Base-by-base conservation (phyloP, 2,113 vertebrate species). In the Peromyscus leucopus region DNA sequence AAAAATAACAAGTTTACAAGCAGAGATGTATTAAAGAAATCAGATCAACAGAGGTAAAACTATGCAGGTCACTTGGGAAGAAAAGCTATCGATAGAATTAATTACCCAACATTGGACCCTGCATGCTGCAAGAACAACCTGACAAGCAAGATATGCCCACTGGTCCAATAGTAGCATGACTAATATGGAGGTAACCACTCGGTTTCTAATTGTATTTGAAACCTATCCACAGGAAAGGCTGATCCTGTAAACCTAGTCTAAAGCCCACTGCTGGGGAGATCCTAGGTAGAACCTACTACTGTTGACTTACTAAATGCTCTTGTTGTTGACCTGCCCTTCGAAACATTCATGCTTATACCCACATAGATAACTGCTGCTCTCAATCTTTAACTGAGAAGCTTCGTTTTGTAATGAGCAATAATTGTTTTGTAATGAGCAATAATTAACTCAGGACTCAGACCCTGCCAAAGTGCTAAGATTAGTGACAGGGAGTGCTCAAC, bases 1-100 rank as follows among this genome's bases (percentile, higher is more conserved):
- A 74, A 84, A 96, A 93, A 42, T 26, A 78, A 91, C n/a, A 51
- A 89, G 33, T 89, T 91, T 85, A 65, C 57, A 89, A 96, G 16
- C 13, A 59, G 48, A 19, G 87, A 42, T 55, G 1, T 5, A 93
- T 91, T 92, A 79, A 76, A 96, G 6, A 51, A 75, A 75, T 57
- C 83, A 1, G 46, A 13, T 86, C 57, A 65, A 74, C 48, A 72
- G 28, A 42, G 42, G 12, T 0, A 95, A 69, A 97, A 96, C 28
- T 86, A 48, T 33, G 28, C 5, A 86, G 39, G 83, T 65, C 63
- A 86, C 28, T 48, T 22, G 19, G 63, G 42, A 13, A 63, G n/a
- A 42, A 63, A 79, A 55, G 61, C 22, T 21, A 48, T 22, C 63
- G 22, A 42, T 9, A 65, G 15, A 42, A 63, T 46, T 65, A 84